Conservation (phyloP, 2,888 invertebrate species). For the Melanostoma scalare region DNA sequence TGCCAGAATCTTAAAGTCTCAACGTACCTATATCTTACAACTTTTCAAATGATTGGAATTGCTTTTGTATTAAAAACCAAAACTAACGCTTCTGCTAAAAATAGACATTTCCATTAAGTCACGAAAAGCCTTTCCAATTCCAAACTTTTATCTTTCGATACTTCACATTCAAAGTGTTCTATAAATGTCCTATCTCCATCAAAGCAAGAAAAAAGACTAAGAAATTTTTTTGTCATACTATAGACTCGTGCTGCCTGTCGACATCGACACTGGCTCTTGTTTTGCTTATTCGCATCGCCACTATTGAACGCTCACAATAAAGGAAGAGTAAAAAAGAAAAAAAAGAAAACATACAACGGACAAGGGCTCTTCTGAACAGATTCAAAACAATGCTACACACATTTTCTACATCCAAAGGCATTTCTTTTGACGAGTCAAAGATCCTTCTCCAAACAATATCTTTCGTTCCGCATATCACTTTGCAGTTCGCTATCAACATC, state of each 20-base stretch:
- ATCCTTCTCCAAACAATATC: constrained; percentile 30
- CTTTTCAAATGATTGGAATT: no score
- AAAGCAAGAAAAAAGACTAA: neutral
- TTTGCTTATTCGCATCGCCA: constrained; percentile 25
- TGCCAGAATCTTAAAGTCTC: no score
- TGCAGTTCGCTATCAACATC: constrained; percentile 9
- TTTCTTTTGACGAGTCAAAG: constrained; percentile 31
- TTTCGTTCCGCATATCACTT: constrained; percentile 31
- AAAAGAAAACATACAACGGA: constrained; percentile 3
- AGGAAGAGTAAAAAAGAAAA: constrained; percentile 21
- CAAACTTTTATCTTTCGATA: neutral
- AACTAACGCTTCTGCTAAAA: no score
- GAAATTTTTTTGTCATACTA: neutral
- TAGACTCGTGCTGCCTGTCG: neutral
- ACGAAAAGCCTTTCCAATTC: neutral
- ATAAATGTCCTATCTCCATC: neutral
- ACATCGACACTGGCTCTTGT: constrained; percentile 2
- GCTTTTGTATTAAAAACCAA: no score
- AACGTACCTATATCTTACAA: no score
- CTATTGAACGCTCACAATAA: neutral
- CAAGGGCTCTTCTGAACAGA: neutral
- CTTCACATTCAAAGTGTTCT: neutral
- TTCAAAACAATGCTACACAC: constrained; percentile 20
- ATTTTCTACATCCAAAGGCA: constrained; percentile 18
- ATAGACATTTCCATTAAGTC: no score